Conservation (phyloP, 2,797 vertebrate species). For the Falco novaeseelandiae region DNA sequence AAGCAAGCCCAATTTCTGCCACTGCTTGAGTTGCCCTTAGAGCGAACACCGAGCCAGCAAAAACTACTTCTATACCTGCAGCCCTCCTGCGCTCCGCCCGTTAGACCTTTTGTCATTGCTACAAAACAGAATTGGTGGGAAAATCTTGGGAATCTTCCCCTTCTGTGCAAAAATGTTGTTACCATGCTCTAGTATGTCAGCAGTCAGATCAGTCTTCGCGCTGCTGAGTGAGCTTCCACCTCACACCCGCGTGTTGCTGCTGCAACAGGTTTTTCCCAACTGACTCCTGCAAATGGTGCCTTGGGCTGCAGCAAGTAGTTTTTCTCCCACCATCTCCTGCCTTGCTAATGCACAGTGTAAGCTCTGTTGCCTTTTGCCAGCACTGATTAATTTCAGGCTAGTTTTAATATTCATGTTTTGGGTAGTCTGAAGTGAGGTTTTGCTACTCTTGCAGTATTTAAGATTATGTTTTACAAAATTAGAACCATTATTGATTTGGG, state of each 20-base stretch:
- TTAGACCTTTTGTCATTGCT: background rate
- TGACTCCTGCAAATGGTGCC: background rate
- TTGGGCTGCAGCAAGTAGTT: background rate
- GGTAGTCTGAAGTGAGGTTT: slow-evolving; percentile 31
- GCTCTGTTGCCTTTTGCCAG: slow-evolving; percentile 27
- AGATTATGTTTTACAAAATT: slow-evolving; percentile 65
- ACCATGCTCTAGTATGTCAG: background rate
- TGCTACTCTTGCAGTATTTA: slow-evolving; percentile 53
- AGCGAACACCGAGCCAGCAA: rapidly evolving
- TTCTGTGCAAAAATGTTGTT: background rate
- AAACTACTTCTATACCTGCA: background rate
- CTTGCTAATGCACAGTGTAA: background rate
- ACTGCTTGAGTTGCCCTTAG: background rate
- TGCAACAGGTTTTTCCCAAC: background rate
- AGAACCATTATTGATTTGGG: slow-evolving; percentile 62
- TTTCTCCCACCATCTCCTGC: background rate
- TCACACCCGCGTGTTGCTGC: background rate
- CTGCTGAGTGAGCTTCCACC: background rate
- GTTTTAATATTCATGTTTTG: slow-evolving; percentile 47
- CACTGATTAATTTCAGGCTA: slow-evolving; percentile 38
- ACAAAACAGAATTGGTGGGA: background rate
- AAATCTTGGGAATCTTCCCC: background rate
- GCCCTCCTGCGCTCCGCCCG: rapidly evolving
- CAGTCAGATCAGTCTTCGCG: background rate
- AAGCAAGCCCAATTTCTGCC: background rate